A percentile compares a stretch with the other conserved stretches of the same genome.
These are phyloP conservation scores for Taxidea taxus DNA, from an alignment of 2,113 vertebrate genomes.

Conservation along the genomic window DNA sequence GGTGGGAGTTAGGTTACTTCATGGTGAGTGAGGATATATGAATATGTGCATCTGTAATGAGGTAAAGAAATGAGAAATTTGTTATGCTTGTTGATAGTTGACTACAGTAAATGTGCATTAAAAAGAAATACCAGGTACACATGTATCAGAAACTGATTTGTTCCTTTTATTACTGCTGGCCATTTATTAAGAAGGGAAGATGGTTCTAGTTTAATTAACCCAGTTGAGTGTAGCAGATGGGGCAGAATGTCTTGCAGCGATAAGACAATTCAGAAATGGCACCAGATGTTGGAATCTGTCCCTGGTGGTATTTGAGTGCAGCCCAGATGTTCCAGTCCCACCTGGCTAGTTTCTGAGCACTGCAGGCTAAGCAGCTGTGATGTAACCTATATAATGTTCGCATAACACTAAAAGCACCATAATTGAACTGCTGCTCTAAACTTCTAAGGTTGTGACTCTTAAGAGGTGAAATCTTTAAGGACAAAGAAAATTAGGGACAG, in stretches of 20 bases:
- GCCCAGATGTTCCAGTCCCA: conserved; percentile 95
- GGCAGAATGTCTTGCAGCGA: conserved; percentile 87
- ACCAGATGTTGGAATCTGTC: conserved; percentile 92
- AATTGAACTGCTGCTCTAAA: conserved; percentile 79
- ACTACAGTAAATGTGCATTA: conserved; percentile 77
- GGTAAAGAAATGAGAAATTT: conserved; percentile 9
- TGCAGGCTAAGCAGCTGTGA: conserved; percentile 88
- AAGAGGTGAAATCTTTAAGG: conserved; percentile 83
- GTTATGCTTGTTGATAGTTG: conserved; percentile 58
- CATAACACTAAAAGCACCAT: conserved; percentile 84
- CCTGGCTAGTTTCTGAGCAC: conserved; percentile 87
- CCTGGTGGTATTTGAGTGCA: conserved; percentile 90
- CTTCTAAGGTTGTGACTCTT: conserved; percentile 75
- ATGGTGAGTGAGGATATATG: background rate
- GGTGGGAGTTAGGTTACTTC: background rate
- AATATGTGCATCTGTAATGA: background rate
- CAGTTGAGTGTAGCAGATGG: conserved; percentile 95
- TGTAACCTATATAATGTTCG: conserved; percentile 84
- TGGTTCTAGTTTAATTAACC: conserved; percentile 88
- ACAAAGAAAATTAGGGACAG: conserved; percentile 76
- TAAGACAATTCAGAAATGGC: conserved; percentile 88
- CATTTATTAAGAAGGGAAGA: conserved; percentile 85
- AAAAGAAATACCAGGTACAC: conserved; percentile 81
- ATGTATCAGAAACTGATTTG: conserved; percentile 79
- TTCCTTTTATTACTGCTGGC: conserved; percentile 85